Percentiles rank a stretch among this genome's conserved stretches.
These are phyloP conservation scores for Microchirus variegatus DNA, from an alignment of 2,797 vertebrate genomes.

Conservation along the genomic window DNA sequence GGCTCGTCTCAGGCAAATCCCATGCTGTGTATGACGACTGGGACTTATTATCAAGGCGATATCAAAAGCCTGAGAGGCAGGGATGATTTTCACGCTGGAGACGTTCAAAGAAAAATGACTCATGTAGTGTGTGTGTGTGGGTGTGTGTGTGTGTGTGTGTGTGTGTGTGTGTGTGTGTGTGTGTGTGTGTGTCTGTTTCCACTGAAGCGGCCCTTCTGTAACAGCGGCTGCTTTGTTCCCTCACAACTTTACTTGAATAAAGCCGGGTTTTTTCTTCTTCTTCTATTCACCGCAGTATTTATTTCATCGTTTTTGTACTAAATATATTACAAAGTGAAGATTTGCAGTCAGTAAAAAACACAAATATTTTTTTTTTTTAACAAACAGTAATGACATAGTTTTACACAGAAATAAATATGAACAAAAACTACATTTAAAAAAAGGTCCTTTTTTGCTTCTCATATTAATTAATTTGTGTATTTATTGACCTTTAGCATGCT, in stretches of 20 bases:
- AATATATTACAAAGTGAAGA: too few relatives aligned
- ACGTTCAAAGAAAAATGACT: slow-evolving; percentile 13
- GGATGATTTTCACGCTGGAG: slow-evolving; percentile 20
- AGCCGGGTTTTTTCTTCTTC: too few relatives aligned
- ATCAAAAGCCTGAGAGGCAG: slow-evolving; percentile 21
- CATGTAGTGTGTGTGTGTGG: slow-evolving; percentile 1
- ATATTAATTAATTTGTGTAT: too few relatives aligned
- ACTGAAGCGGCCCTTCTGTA: not conserved
- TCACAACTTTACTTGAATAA: not conserved
- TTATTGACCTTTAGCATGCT: too few relatives aligned
- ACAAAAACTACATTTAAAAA: too few relatives aligned
- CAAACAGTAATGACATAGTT: too few relatives aligned
- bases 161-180: slow-evolving; percentile 15
- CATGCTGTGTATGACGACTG: slow-evolving; percentile 35
- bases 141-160: too few relatives aligned
- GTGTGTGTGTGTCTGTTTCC: slow-evolving; percentile 13
- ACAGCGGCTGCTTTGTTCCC: slow-evolving; percentile 7
- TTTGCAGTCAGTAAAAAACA: too few relatives aligned
- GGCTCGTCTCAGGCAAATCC: slow-evolving; percentile 46
- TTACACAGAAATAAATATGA: too few relatives aligned
- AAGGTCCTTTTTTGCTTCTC: too few relatives aligned
- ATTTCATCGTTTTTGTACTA: too few relatives aligned
- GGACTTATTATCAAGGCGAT: slow-evolving; percentile 44
- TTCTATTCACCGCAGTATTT: not conserved
- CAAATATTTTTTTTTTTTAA: too few relatives aligned